These are phyloP conservation scores for Sweltsa coloradensis DNA, from an alignment of 1,140 invertebrate species.

Conservation along the genomic window DNA sequence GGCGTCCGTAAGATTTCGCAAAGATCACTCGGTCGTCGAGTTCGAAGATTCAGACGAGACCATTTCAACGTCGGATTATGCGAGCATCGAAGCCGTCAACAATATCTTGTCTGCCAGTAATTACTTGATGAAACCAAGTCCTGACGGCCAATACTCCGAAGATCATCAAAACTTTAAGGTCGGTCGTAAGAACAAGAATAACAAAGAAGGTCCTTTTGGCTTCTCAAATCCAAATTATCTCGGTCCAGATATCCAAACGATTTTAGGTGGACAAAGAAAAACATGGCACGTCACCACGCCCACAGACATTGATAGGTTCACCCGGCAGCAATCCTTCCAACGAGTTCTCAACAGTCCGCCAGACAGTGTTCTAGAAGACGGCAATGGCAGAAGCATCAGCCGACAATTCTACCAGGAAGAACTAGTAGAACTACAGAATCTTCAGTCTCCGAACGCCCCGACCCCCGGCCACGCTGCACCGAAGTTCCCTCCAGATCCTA, in stretches of 20 bases:
- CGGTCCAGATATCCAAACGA: slow-evolving; percentile 41
- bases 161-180: slow-evolving; percentile 20
- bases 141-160: slow-evolving; percentile 20
- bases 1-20: slow-evolving; percentile 45
- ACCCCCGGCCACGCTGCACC: background rate
- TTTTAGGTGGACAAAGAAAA: slow-evolving; percentile 20
- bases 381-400: slow-evolving; percentile 25
- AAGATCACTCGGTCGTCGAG: slow-evolving; percentile 23
- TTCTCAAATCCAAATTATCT: slow-evolving; percentile 65
- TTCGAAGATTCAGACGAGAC: slow-evolving; percentile 45
- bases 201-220: slow-evolving; percentile 35
- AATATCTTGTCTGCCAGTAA: slow-evolving; percentile 38
- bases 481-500: slow-evolving; percentile 29
- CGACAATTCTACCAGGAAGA: slow-evolving; percentile 14
- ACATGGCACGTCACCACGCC: slow-evolving; percentile 9
- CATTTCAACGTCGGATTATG: slow-evolving; percentile 60
- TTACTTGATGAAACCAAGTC: slow-evolving; percentile 26
- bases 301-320: background rate
- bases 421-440: slow-evolving; percentile 4
- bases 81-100: slow-evolving; percentile 55
- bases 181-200: slow-evolving; percentile 28
- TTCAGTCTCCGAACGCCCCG: background rate
- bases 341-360: slow-evolving; percentile 38
- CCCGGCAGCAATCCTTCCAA: slow-evolving; percentile 21
- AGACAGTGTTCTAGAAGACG: slow-evolving; percentile 38